Evolutionary conservation across 2,888 invertebrate genomes (phyloP), one percentile per base, ranked within the genome.

Genomic region (Tineola bisselliella): DNA sequence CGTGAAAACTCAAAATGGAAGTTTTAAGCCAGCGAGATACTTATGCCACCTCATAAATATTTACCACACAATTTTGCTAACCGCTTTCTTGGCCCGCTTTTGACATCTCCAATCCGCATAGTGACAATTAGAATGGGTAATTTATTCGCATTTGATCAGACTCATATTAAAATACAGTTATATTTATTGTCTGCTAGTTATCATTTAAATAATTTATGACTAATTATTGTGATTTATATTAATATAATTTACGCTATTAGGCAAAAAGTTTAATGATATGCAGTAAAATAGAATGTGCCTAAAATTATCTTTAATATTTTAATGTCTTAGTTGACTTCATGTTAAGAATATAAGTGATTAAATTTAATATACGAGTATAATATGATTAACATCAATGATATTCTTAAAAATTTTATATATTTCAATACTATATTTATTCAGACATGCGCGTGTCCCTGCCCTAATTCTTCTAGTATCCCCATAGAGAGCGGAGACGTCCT

Each of bases 401-500:
- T 43, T 48, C 13, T n/a, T 6, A 17, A 3, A 48, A 48, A 48
- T 10, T 3, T 48, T 48, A 48, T 48, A n/a, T n/a, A n/a, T 15
- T 48, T 10, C 17, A 48, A 48, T 13, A 44, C n/a, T n/a, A n/a
- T n/a, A n/a, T n/a, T 44, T 10, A 44, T 48, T 48, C 17, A 17
- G 48, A 48, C n/a, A 48, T 2, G 25, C 25, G 25, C 25, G 25
- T 6, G 17, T 17, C 17, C 48, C 13, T 48, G 48, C 15, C 48
- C 15, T 48, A 48, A 48, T 48, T 48, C 48, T 6, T 38, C n/a
- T 48, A n/a, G 15, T 48, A 48, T 71, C 70, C 15, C 38, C n/a
- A 38, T 38, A 38, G 13, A 6, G 15, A 17, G 15, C 13, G 43
- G 69, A 75, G 72, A 72, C 71, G 70, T 70, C 70, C 70, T 70